Conservation (phyloP, 2,888 invertebrate species). For the Mamestra brassicae region DNA sequence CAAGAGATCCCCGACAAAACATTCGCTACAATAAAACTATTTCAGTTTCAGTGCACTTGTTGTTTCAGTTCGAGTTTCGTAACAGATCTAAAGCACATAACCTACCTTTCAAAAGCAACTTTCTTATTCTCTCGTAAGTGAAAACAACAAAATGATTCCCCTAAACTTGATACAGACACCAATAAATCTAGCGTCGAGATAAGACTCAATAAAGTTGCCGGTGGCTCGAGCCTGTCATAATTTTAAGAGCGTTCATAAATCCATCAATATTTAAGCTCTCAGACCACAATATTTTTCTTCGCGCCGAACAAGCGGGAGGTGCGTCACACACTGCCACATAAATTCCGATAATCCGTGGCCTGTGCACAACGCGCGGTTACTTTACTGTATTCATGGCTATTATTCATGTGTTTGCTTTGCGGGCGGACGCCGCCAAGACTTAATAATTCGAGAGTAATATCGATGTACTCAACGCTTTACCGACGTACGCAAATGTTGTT, state of each 20-base stretch:
- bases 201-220: slow-evolving; percentile 87
- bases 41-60: slow-evolving; percentile 54
- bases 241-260: slow-evolving; percentile 89
- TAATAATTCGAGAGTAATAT: slow-evolving; percentile 82
- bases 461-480: slow-evolving; percentile 75
- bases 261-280: slow-evolving; percentile 89
- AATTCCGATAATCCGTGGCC: slow-evolving; percentile 87
- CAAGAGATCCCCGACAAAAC: slow-evolving; percentile 40
- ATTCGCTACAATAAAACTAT: slow-evolving; percentile 55
- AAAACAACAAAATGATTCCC: slow-evolving; percentile 80
- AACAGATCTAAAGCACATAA: slow-evolving; percentile 35
- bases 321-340: slow-evolving; percentile 88
- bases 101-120: slow-evolving; percentile 51
- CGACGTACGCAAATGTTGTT: slow-evolving; percentile 55
- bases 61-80: slow-evolving; percentile 34
- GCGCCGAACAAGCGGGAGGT: slow-evolving; percentile 77
- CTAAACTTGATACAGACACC: slow-evolving; percentile 80
- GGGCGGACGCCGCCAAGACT: slow-evolving; percentile 83
- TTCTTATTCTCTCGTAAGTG: slow-evolving; percentile 68
- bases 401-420: slow-evolving; percentile 86
- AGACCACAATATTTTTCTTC: slow-evolving; percentile 87
- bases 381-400: slow-evolving; percentile 82
- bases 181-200: slow-evolving; percentile 85
- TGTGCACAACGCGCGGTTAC: slow-evolving; percentile 80
- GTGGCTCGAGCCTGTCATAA: slow-evolving; percentile 85